Base-by-base conservation (phyloP, 2,888 invertebrate species). In the Osmoderma eremita region DNA sequence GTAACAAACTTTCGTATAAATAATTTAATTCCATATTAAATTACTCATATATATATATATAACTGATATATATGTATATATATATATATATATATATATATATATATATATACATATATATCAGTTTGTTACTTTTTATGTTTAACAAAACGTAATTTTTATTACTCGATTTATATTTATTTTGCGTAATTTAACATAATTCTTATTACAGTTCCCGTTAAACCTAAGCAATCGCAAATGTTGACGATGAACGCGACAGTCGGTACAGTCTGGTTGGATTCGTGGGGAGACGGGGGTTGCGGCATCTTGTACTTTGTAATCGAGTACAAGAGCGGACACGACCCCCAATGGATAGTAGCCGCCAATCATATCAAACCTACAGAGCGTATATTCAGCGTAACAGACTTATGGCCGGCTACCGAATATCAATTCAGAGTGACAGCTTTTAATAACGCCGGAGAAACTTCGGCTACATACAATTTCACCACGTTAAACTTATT, bases 231-330 rank as follows among this genome's bases (percentile, higher is more conserved):
- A 76, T 90, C 91, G 0, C 91, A 92, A 79, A 90, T 91, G 87
- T 87, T 92, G 70, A 94, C 93, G 0, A 88, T 93, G 75, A 94
- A 94, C 79, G 91, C 93, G 0, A 94, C 94, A 0, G 92, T 93
- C 65, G 93, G 93, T 62, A 93, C 93, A 0, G 88, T 94, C 20
- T 94, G 94, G 90, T 81, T 95, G 72, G 93, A 93, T 80, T 91
- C 91, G 0, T 95, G 94, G 94, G 91, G 92, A 39, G 94, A 94
- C 76, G 94, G 94, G 0, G 94, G 94, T 18, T 95, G 94, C 77
- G 93, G 93, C 1, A 93, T 95, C 71, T 86, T 92, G 6, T 92
- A 93, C 82, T 95, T 93, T 78, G 91, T 91, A 72, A 89, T 95
- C 42, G 94, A 94, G 78, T 94, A 93, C 77, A 83, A 88, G 67